phyloP scores from a whole-genome alignment of 2,797 vertebrate species.

The Lophotriccus pileatus region DNA sequence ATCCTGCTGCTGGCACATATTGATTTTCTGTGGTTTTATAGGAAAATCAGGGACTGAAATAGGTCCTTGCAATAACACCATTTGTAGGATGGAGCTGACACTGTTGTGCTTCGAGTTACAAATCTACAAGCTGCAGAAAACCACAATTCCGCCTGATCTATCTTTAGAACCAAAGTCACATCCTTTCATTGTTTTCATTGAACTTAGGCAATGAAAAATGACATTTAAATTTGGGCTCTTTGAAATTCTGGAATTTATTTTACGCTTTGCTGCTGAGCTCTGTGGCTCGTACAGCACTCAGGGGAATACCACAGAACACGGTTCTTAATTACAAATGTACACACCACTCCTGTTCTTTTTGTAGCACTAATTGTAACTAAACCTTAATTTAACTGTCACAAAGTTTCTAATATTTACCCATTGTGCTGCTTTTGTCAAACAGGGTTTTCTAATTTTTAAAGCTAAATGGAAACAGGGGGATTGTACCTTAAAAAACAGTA shows the following conservation, averaged over 20 bases:
- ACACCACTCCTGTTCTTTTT: background rate
- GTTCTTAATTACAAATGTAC: background rate
- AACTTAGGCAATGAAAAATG: constrained; percentile 30
- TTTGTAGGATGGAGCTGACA: background rate
- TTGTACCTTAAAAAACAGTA: background rate
- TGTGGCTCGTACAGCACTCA: background rate
- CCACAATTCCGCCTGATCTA: constrained; percentile 29
- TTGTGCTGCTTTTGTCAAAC: background rate
- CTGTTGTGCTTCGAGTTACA: background rate
- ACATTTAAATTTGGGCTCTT: constrained; percentile 24
- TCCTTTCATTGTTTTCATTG: constrained; percentile 65
- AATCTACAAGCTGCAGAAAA: constrained; percentile 17
- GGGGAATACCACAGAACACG: background rate
- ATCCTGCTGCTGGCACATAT: background rate
- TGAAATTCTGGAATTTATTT: constrained; percentile 15
- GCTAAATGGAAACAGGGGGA: background rate
- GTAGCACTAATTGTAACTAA: background rate
- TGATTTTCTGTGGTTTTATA: background rate
- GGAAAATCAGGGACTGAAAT: background rate
- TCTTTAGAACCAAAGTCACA: constrained; percentile 64
- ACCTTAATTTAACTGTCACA: background rate
- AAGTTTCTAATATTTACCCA: background rate
- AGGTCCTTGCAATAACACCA: background rate
- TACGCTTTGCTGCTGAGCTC: background rate
- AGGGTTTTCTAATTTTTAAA: background rate